Conservation (phyloP, 2,888 invertebrate species). For the Mythimna ferrago region DNA sequence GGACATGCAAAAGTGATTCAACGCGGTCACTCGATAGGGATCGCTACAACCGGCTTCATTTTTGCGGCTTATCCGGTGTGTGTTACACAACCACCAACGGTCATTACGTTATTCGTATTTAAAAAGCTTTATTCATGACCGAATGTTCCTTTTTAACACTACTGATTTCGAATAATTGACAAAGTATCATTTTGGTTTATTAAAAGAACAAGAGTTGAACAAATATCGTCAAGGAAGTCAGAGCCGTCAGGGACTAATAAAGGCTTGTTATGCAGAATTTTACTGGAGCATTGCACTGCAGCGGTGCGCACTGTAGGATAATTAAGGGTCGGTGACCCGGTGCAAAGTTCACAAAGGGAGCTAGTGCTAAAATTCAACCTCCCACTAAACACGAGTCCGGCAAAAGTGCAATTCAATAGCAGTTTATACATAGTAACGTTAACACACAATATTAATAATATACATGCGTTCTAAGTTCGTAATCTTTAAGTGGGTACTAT, state of each 20-base stretch:
- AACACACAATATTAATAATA: constrained; percentile 55
- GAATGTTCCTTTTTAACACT: constrained; percentile 26
- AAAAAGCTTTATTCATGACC: constrained; percentile 40
- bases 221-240: constrained; percentile 72
- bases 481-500: constrained; percentile 35
- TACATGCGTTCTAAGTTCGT: constrained; percentile 39
- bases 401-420: constrained; percentile 70
- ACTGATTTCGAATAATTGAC: background rate
- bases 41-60: constrained; percentile 75
- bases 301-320: constrained; percentile 82
- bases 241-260: constrained; percentile 83
- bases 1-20: constrained; percentile 77
- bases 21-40: constrained; percentile 76
- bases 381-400: constrained; percentile 69
- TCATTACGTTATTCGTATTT: constrained; percentile 56
- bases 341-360: constrained; percentile 79
- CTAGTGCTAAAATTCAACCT: constrained; percentile 81
- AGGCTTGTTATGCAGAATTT: constrained; percentile 88
- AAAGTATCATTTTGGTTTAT: constrained; percentile 55
- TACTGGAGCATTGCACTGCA: constrained; percentile 89
- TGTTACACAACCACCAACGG: constrained; percentile 70
- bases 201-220: constrained; percentile 70
- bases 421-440: constrained; percentile 47
- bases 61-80: constrained; percentile 79
- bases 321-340: constrained; percentile 87